Conservation (phyloP, 2,888 invertebrate genomes). For the Euplexia lucipara region DNA sequence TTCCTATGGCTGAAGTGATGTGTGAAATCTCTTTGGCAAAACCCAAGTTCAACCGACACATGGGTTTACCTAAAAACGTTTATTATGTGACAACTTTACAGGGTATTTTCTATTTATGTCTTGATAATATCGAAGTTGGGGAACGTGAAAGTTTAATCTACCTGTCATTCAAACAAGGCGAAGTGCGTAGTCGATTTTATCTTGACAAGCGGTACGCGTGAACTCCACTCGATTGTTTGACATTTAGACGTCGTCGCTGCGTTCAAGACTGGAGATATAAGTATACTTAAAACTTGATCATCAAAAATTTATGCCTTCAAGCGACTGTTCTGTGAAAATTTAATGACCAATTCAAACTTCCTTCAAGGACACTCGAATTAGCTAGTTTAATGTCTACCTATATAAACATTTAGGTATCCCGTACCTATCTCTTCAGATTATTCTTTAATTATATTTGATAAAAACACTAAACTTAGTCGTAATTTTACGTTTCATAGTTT, state of each 20-base stretch:
- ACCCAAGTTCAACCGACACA: constrained; percentile 2
- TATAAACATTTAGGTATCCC: not conserved
- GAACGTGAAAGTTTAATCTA: constrained; percentile 70
- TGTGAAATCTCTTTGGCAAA: no score
- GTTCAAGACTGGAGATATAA: constrained; percentile 46
- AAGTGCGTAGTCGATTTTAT: constrained; percentile 68
- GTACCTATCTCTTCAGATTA: constrained; percentile 3
- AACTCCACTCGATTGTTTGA: constrained; percentile 72
- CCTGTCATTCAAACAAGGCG: constrained; percentile 67
- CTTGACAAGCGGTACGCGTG: constrained; percentile 69
- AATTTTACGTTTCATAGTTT: not conserved
- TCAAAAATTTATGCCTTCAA: constrained; percentile 57
- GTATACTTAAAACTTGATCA: constrained; percentile 57
- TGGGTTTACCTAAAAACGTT: constrained; percentile 19
- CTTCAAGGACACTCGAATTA: constrained; percentile 34
- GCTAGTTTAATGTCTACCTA: constrained; percentile 22
- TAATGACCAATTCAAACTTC: constrained; percentile 55
- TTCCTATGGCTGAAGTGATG: no score
- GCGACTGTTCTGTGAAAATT: constrained; percentile 53
- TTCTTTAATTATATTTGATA: not conserved
- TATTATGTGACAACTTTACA: constrained; percentile 28
- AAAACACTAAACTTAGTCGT: constrained; percentile 4
- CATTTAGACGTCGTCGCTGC: constrained; percentile 59
- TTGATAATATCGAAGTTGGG: constrained; percentile 51
- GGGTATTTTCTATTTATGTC: constrained; percentile 42